Conservation (phyloP, 2,888 invertebrate genomes). For the Aspidapion aeneum region DNA sequence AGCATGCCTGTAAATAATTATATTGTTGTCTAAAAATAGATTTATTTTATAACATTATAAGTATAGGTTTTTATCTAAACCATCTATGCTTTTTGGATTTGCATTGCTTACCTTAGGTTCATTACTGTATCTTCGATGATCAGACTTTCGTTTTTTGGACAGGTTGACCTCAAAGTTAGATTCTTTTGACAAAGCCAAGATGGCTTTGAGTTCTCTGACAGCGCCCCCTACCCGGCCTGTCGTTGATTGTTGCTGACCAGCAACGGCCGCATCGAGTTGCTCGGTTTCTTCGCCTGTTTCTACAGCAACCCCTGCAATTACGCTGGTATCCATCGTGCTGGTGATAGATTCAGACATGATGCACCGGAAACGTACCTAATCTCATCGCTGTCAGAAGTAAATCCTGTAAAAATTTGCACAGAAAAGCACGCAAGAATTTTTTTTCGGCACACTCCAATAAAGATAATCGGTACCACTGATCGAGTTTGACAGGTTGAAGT, state of each 20-base stretch:
- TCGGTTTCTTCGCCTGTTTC: neutral
- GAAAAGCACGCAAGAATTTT: neutral
- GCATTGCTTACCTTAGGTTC: neutral
- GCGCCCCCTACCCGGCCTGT: neutral
- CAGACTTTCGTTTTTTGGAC: neutral
- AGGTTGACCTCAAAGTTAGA: neutral
- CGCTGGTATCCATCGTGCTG: neutral
- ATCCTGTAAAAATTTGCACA: neutral
- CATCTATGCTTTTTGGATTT: neutral
- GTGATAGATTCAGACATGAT: neutral
- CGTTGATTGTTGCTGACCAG: neutral
- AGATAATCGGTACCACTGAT: neutral
- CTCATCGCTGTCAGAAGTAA: neutral
- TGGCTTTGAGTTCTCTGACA: neutral
- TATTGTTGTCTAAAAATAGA: neutral
- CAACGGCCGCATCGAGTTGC: neutral
- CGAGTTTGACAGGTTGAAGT: neutral
- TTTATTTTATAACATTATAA: too few relatives aligned
- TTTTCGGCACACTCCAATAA: neutral
- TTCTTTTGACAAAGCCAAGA: neutral
- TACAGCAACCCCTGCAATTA: neutral
- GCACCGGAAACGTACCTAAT: neutral
- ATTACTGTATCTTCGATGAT: neutral
- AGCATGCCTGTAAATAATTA: too few relatives aligned
- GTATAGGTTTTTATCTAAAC: neutral